These are phyloP conservation scores for Austrolebias charrua DNA, from an alignment of 2,797 vertebrate species.

Conservation along the genomic window DNA sequence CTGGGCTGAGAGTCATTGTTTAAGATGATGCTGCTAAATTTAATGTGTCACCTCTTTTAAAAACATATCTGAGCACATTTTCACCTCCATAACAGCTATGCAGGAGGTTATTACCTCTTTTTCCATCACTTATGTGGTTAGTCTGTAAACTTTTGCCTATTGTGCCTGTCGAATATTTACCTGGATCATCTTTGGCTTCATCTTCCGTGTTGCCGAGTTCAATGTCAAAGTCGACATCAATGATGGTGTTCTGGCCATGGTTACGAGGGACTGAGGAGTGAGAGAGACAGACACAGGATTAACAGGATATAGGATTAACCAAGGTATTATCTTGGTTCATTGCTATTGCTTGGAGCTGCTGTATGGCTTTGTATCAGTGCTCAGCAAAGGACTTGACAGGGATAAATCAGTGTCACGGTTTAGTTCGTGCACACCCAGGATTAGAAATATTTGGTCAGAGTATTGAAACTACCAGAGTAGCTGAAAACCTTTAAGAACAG, in stretches of 20 bases:
- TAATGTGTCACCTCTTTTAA: conserved; percentile 57
- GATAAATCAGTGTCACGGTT: conserved; percentile 52
- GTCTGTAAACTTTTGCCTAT: conserved; percentile 38
- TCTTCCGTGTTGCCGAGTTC: conserved; percentile 92
- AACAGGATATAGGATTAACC: conserved; percentile 54
- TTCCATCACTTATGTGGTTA: conserved; percentile 23
- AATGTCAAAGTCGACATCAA: conserved; percentile 87
- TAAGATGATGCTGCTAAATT: conserved; percentile 51
- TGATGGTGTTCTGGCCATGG: conserved; percentile 85
- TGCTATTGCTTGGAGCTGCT: conserved; percentile 30
- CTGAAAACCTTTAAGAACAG: conserved; percentile 19
- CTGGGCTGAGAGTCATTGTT: conserved; percentile 50
- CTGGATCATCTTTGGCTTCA: conserved; percentile 91
- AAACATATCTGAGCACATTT: conserved; percentile 62
- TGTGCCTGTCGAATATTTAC: conserved; percentile 72
- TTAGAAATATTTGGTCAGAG: conserved; percentile 6
- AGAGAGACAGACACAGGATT: conserved; percentile 20
- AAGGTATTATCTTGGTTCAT: conserved; percentile 40
- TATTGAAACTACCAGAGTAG: conserved; percentile 3
- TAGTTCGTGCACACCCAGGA: conserved; percentile 21
- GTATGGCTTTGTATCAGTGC: conserved; percentile 39
- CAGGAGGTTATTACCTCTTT: conserved; percentile 40
- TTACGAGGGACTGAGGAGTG: conserved; percentile 87
- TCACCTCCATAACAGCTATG: conserved; percentile 20
- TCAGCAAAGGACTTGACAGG: conserved; percentile 26